Percentiles rank a stretch among this genome's conserved stretches.
phyloP scores from a whole-genome alignment of 2,797 vertebrate genomes.

The Hydrocynus forskahlii region DNA sequence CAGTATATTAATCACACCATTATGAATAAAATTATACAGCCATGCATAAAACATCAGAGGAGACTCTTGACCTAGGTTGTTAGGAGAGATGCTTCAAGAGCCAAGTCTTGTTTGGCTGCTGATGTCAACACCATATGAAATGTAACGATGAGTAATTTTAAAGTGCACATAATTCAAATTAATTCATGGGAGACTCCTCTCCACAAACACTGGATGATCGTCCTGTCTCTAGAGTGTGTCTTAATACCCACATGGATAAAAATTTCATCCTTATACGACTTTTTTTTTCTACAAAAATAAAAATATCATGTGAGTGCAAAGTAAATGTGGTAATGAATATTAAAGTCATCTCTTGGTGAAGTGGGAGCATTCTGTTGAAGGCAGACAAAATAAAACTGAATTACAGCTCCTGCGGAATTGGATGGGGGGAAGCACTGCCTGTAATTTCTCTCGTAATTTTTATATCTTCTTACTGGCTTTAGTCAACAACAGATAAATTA shows the following conservation, averaged over 20 bases:
- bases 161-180: neutral
- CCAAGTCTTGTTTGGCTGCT: neutral
- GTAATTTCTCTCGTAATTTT: conserved; percentile 56
- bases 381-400: conserved; percentile 60
- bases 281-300: conserved; percentile 19
- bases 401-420: conserved; percentile 59
- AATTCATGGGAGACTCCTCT: conserved; percentile 2
- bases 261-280: conserved; percentile 7
- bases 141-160: neutral
- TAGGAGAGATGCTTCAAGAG: neutral
- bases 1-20: too few species aligned
- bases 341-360: conserved; percentile 27
- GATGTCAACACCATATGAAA: neutral
- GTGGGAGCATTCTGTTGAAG: conserved; percentile 50
- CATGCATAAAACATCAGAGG: neutral
- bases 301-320: conserved; percentile 25
- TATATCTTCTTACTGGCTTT: conserved; percentile 60
- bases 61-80: too few species aligned
- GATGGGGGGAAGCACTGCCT: conserved; percentile 53
- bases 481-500: conserved; percentile 1
- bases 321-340: conserved; percentile 38
- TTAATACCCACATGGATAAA: neutral
- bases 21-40: neutral
- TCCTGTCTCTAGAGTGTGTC: neutral
- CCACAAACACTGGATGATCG: neutral